Evolutionary conservation across 2,797 vertebrate species (phyloP).

Genomic region (Scolopax rusticola): DNA sequence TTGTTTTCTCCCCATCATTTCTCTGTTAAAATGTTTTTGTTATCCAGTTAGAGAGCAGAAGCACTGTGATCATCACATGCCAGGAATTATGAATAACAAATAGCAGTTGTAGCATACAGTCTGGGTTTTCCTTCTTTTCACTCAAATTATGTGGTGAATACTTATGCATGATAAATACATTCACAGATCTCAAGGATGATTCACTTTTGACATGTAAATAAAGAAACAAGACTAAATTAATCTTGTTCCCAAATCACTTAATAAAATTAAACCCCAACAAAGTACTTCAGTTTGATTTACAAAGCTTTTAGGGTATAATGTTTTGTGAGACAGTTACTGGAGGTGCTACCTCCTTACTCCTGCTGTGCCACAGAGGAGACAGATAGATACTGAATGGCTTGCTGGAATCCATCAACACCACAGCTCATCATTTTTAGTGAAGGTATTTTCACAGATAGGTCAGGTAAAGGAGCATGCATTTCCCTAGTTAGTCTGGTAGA

Average conservation of each 20-base stretch:
- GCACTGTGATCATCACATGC: background rate
- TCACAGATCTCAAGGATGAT: slow-evolving; percentile 22
- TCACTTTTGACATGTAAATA: slow-evolving; percentile 45
- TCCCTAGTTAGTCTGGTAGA: background rate
- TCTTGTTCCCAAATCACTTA: slow-evolving; percentile 23
- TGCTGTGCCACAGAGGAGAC: background rate
- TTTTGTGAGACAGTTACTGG: background rate
- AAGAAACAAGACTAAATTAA: slow-evolving; percentile 49
- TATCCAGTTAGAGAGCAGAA: background rate
- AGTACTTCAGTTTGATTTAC: slow-evolving; percentile 47
- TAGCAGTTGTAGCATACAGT: background rate
- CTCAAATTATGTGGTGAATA: slow-evolving; percentile 1
- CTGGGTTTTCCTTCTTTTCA: background rate
- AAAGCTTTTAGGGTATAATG: slow-evolving; percentile 16
- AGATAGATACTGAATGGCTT: background rate
- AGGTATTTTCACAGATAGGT: background rate
- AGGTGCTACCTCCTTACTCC: background rate
- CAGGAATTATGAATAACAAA: slow-evolving; percentile 1
- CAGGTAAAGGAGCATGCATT: background rate
- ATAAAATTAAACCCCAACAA: slow-evolving; percentile 3
- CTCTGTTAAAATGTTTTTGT: background rate
- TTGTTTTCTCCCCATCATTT: background rate
- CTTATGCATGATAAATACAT: background rate
- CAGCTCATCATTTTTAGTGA: background rate
- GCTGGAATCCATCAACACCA: background rate